Evolutionary conservation across 2,797 vertebrate species (phyloP).

Genomic region (Propithecus perrieri): DNA sequence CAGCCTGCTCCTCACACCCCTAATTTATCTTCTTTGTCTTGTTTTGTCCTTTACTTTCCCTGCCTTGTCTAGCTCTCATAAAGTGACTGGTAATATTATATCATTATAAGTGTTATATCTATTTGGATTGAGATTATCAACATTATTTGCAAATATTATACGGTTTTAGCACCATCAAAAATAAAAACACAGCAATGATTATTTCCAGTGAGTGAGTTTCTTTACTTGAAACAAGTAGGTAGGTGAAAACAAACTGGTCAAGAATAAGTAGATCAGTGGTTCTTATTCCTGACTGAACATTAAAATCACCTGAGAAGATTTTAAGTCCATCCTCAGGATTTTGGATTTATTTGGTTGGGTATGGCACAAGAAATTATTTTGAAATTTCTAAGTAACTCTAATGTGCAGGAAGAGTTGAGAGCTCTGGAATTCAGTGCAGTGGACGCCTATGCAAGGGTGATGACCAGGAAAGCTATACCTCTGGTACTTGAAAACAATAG

Average conservation of each 20-base stretch:
- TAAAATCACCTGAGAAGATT: not conserved
- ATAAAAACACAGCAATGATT: not conserved
- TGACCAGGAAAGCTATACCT: not conserved
- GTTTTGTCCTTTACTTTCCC: not conserved
- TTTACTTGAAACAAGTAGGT: not conserved
- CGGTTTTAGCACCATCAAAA: not conserved
- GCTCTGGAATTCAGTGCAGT: not conserved
- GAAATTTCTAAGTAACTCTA: not conserved
- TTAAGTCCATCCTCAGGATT: not conserved
- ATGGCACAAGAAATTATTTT: not conserved
- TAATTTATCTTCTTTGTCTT: not conserved
- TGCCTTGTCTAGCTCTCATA: not conserved
- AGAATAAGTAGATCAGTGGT: not conserved
- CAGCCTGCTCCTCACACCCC: not conserved
- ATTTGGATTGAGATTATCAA: not conserved
- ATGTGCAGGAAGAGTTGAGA: not conserved
- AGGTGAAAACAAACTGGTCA: not conserved
- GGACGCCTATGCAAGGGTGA: not conserved
- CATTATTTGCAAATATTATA: not conserved
- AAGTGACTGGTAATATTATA: not conserved
- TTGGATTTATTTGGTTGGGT: not conserved
- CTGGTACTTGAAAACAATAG: not conserved
- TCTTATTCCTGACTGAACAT: not conserved
- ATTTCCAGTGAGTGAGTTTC: not conserved
- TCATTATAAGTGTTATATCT: not conserved